Evolutionary conservation across 2,888 invertebrate species (phyloP).

Genomic region (Melitaea athalia): DNA sequence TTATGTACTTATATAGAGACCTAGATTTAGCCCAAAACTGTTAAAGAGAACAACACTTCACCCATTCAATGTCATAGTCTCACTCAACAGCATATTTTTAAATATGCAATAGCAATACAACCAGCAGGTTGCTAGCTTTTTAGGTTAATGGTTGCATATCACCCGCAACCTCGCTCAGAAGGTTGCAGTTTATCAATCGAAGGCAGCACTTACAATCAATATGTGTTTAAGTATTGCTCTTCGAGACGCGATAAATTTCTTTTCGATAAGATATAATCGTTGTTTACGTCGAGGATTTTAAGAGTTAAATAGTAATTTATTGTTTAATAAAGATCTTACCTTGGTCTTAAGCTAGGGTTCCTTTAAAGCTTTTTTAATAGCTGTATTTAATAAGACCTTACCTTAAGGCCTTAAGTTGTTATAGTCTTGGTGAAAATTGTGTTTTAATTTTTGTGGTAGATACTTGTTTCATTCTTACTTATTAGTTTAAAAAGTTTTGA

Average conservation of each 20-base stretch:
- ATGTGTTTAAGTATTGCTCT: not conserved
- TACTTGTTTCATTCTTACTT: too few species aligned
- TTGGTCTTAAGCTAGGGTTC: not conserved
- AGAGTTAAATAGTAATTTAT: not conserved
- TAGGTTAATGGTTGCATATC: slow-evolving; percentile 55
- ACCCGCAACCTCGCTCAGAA: slow-evolving; percentile 51
- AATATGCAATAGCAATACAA: slow-evolving; percentile 7
- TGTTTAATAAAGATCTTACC: not conserved
- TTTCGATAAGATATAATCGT: not conserved
- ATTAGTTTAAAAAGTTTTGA: too few species aligned
- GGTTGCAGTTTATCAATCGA: slow-evolving; percentile 50
- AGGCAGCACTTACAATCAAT: slow-evolving; percentile 37
- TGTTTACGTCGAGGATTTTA: not conserved
- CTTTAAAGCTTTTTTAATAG: too few species aligned
- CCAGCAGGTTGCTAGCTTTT: slow-evolving; percentile 43
- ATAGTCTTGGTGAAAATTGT: too few species aligned
- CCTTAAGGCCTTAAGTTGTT: too few species aligned
- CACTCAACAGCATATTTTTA: slow-evolving; percentile 19
- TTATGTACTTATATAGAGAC: too few species aligned
- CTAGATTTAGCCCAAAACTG: not conserved
- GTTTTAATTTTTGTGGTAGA: too few species aligned
- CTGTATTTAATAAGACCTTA: too few species aligned
- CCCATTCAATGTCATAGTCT: slow-evolving; percentile 36
- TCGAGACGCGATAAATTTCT: not conserved
- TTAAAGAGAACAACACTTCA: not conserved